Evolutionary conservation across 1,140 invertebrate genomes (phyloP).

Genomic region (Bactericera cockerelli): DNA sequence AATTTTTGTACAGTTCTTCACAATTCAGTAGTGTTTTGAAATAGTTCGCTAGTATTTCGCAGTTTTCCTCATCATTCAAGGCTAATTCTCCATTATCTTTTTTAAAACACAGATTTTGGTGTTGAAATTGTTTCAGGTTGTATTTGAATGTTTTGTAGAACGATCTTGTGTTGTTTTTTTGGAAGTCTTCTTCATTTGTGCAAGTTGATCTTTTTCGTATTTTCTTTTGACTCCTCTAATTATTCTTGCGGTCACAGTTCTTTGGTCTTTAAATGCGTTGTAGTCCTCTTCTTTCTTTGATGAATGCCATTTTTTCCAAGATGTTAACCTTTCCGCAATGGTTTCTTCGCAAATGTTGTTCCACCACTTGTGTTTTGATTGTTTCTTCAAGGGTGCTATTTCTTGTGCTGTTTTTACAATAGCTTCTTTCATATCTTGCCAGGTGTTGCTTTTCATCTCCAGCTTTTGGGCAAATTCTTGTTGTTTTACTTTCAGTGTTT

Average conservation of each 20-base stretch:
- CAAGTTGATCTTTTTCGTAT: slow-evolving; percentile 6
- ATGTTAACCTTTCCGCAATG: neutral
- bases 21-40: slow-evolving; percentile 17
- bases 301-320: neutral
- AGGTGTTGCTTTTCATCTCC: neutral
- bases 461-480: neutral
- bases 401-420: neutral
- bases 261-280: slow-evolving; percentile 4
- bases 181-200: neutral
- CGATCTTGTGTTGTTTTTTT: slow-evolving; percentile 3
- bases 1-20: slow-evolving; percentile 8
- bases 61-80: neutral
- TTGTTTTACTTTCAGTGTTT: neutral
- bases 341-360: neutral
- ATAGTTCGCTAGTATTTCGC: slow-evolving; percentile 15
- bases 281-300: neutral
- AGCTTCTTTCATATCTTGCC: neutral
- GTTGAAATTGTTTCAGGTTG: neutral
- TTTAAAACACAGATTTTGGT: slow-evolving; percentile 3
- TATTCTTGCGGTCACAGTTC: neutral
- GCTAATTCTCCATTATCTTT: slow-evolving; percentile 2
- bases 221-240: slow-evolving; percentile 1
- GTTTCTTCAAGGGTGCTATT: neutral
- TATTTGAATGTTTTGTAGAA: slow-evolving; percentile 10
- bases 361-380: neutral